Evolutionary conservation across 37 sponge, comb jelly and placozoan species (phyloP), one percentile per base, ranked within the genome.

Genomic region (Bolinopsis microptera): DNA sequence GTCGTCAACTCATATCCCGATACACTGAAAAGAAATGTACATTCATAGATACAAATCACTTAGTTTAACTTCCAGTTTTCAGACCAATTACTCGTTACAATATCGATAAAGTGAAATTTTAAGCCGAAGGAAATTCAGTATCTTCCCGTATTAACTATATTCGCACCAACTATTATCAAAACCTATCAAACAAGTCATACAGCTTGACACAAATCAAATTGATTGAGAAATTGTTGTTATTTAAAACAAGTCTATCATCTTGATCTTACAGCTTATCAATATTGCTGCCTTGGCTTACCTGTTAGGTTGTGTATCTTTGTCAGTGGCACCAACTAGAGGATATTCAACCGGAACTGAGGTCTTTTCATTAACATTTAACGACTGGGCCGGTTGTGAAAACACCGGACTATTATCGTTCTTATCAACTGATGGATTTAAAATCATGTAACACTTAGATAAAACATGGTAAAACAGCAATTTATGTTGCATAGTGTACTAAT

Each of bases 371-470:
- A 86, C n/a, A 41, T 2, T 41, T 21, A 41, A 2, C n/a, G 90
- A 25, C 61, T 86, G 90, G 0, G 34, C 8, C 3, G 40, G 26
- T 16, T 86, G 3, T 3, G 41, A 22, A 23, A 86, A 86, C 3
- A 40, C 90, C 0, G 90, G 90, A 86, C n/a, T 28, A 30, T 86
- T 86, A 30, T 86, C 90, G 39, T 86, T 86, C 21, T n/a, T 30
- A 41, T 86, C 90, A 77, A 2, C 80, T 77, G 80, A 70, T 61
- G 9, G 68, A 21, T 18, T 61, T 21, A 61, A 61, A 21, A 21
- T 61, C 68, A 61, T 61, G 68, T 21, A 61, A 61, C 68, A 61
- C 18, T 61, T 21, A 61, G 18, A 61, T 18, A 61, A 70, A 70
- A 28, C 2, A 70, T 23, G 74, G 74, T 30, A 70, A 70, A 5